Conservation (phyloP, 2,888 invertebrate species). For the Incurvaria masculella region DNA sequence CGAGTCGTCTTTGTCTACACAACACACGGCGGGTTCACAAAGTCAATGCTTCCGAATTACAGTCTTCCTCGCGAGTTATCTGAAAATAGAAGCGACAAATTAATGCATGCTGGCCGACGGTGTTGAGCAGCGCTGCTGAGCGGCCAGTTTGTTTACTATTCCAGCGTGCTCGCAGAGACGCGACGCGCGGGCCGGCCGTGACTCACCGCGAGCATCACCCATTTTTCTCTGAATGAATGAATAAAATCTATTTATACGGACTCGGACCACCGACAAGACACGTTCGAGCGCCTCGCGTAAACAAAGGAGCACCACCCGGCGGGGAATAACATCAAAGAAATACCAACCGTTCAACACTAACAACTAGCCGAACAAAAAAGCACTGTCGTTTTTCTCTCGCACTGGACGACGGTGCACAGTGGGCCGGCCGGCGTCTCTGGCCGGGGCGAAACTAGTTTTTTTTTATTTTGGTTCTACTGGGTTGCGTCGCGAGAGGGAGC, state of each 20-base stretch:
- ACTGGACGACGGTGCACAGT: constrained; percentile 38
- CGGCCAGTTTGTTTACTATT: background rate
- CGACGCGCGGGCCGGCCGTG: too few species aligned
- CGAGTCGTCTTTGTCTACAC: background rate
- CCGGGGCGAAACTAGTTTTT: constrained; percentile 45
- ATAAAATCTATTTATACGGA: background rate
- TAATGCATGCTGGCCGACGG: constrained; percentile 28
- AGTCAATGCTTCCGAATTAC: constrained; percentile 49
- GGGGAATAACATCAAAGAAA: constrained; percentile 29
- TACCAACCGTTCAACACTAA: constrained; percentile 39
- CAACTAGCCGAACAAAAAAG: constrained; percentile 13
- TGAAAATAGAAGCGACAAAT: constrained; percentile 52
- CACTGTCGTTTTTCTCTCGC: constrained; percentile 33
- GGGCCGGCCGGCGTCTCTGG: constrained; percentile 24
- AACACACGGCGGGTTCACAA: constrained; percentile 28
- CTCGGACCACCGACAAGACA: background rate
- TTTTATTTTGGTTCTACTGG: constrained; percentile 25
- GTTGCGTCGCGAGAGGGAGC: constrained; percentile 38
- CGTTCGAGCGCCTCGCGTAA: constrained; percentile 24
- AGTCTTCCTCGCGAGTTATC: constrained; percentile 36
- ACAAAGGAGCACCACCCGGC: constrained; percentile 25
- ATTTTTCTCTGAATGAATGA: background rate
- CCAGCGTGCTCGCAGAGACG: background rate
- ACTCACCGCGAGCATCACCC: background rate
- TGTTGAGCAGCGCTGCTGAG: background rate